A percentile compares a stretch with the other conserved stretches of the same genome.
These are phyloP conservation scores for Patella depressa DNA, from an alignment of 2,888 invertebrate genomes.

Conservation along the genomic window DNA sequence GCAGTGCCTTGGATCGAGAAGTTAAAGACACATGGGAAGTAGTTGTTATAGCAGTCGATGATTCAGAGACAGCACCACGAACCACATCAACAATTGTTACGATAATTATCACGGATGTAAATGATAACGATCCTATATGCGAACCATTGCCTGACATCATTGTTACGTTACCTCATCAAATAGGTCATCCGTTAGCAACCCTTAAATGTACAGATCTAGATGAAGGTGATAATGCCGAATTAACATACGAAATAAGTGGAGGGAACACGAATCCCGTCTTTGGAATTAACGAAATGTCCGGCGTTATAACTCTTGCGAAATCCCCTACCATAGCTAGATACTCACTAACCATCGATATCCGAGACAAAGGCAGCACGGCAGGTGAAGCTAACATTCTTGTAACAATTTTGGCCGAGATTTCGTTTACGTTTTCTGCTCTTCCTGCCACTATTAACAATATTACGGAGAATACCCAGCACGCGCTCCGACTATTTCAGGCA, in stretches of 20 bases:
- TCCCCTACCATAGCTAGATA: slow-evolving; percentile 27
- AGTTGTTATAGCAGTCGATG: slow-evolving; percentile 37
- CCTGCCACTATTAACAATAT: neutral
- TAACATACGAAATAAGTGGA: slow-evolving; percentile 34
- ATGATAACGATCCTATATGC: slow-evolving; percentile 51
- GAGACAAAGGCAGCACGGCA: slow-evolving; percentile 37
- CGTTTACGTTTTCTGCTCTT: neutral
- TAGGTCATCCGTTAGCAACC: slow-evolving; percentile 18
- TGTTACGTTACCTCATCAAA: slow-evolving; percentile 38
- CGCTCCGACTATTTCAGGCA: neutral
- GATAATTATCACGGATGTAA: slow-evolving; percentile 43
- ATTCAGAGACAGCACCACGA: slow-evolving; percentile 26
- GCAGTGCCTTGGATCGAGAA: slow-evolving; percentile 42
- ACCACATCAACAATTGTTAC: slow-evolving; percentile 35
- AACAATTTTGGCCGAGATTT: slow-evolving; percentile 28
- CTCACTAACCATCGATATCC: slow-evolving; percentile 37
- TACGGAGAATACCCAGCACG: neutral
- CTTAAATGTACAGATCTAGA: slow-evolving; percentile 43
- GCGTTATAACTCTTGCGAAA: slow-evolving; percentile 30
- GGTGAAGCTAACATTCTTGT: slow-evolving; percentile 40
- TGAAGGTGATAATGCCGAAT: slow-evolving; percentile 34
- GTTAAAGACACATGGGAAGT: slow-evolving; percentile 30
- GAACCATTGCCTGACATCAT: slow-evolving; percentile 35
- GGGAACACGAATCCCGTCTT: slow-evolving; percentile 38
- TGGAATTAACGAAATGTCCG: slow-evolving; percentile 30